Conservation (phyloP, 92 coral and sea anemone genomes). For the Actinernus sp. region DNA sequence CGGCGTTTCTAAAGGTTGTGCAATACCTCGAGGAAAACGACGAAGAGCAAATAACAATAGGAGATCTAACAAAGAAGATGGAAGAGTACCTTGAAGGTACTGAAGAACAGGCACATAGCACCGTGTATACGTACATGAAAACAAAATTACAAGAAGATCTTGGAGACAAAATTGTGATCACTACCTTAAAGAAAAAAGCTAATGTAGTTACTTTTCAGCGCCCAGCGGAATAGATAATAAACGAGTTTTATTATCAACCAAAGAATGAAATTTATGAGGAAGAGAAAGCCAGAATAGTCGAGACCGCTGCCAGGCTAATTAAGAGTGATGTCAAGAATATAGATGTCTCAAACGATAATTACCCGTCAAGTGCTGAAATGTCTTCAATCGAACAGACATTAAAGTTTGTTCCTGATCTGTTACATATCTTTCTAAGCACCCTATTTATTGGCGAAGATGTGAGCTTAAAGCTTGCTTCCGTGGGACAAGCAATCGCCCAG, state of each 20-base stretch:
- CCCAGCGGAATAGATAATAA: constrained; percentile 23
- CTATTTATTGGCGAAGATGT: constrained; percentile 52
- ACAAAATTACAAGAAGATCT: too few species aligned
- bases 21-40: constrained; percentile 34
- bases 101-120: constrained; percentile 24
- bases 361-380: constrained; percentile 46
- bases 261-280: constrained; percentile 7
- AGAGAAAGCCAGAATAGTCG: constrained; percentile 19
- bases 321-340: constrained; percentile 47
- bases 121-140: too few species aligned
- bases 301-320: constrained; percentile 43
- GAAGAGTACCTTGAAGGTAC: constrained; percentile 13
- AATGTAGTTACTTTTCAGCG: constrained; percentile 52
- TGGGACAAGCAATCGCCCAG: constrained; percentile 62
- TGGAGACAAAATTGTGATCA: constrained; percentile 22
- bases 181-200: background rate
- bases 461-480: constrained; percentile 39
- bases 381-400: constrained; percentile 31
- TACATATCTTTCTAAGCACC: constrained; percentile 27
- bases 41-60: constrained; percentile 30
- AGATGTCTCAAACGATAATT: constrained; percentile 33
- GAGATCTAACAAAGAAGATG: constrained; percentile 17
- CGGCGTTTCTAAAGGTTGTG: constrained; percentile 32
- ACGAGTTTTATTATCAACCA: constrained; percentile 26
- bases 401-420: constrained; percentile 46